phyloP scores from a whole-genome alignment of 2,113 vertebrate species.

The Seriola aureovittata region DNA sequence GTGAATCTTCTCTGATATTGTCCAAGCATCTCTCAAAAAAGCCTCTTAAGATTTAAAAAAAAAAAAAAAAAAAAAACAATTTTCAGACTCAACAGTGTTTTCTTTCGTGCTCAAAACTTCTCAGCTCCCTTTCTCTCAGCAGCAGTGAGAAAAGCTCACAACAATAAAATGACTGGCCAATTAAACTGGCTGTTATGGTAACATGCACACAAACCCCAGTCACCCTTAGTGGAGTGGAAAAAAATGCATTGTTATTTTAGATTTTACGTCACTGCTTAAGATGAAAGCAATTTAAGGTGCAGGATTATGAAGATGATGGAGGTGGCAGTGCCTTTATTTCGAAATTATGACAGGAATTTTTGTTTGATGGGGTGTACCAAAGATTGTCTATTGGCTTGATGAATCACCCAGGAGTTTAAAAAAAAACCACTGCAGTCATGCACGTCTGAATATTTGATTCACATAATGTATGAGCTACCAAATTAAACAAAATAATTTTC shows the following conservation, averaged over 20 bases:
- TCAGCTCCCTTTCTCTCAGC: constrained; percentile 5
- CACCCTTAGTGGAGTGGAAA: neutral
- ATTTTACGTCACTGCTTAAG: neutral
- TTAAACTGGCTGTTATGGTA: constrained; percentile 71
- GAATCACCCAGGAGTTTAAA: neutral
- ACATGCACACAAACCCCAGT: constrained; percentile 60
- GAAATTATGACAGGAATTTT: constrained; percentile 9
- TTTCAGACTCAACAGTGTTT: neutral
- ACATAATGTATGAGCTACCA: neutral
- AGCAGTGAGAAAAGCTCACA: constrained; percentile 10
- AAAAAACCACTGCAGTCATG: neutral
- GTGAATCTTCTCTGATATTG: constrained; percentile 2
- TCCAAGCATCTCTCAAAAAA: constrained; percentile 25
- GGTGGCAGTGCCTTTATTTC: neutral
- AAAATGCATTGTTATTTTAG: neutral
- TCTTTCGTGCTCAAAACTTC: neutral
- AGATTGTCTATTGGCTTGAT: constrained; percentile 10
- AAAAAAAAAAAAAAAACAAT: neutral
- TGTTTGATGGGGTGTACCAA: neutral
- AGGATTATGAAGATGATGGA: neutral
- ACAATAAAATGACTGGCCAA: constrained; percentile 25
- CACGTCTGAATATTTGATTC: neutral
- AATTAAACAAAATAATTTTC: neutral
- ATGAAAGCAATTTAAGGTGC: neutral
- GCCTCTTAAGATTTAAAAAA: neutral